phyloP scores from a whole-genome alignment of 2,113 vertebrate species.

The Pelobates fuscus region DNA sequence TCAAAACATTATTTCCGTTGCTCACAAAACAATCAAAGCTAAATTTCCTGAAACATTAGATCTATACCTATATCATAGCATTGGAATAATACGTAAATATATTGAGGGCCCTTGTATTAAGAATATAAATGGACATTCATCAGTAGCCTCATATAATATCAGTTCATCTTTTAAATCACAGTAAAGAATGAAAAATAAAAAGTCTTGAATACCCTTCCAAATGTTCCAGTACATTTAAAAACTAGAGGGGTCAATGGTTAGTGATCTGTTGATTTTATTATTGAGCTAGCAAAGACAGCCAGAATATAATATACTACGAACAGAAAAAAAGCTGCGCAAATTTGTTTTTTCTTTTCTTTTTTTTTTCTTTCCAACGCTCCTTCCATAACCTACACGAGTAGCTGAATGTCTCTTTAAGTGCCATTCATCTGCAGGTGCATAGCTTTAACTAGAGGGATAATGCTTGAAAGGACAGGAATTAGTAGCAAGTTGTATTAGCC shows the following conservation, averaged over 20 bases:
- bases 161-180: too few relatives aligned
- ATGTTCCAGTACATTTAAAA: background rate
- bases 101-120: too few relatives aligned
- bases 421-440: constrained; percentile 99
- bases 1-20: too few relatives aligned
- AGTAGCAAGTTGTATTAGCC: constrained; percentile 98
- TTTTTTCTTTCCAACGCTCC: constrained; percentile 76
- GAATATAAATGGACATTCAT: too few relatives aligned
- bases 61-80: too few relatives aligned
- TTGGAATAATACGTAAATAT: too few relatives aligned
- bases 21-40: too few relatives aligned
- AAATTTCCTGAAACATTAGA: too few relatives aligned
- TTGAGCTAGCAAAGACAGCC: background rate
- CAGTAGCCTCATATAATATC: too few relatives aligned
- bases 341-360: background rate
- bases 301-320: background rate
- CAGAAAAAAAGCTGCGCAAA: too few relatives aligned
- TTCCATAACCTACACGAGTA: constrained; percentile 84
- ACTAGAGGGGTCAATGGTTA: constrained; percentile 28
- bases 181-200: too few relatives aligned
- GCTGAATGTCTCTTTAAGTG: constrained; percentile 89
- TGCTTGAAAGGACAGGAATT: constrained; percentile 96
- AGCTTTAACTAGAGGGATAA: constrained; percentile 94
- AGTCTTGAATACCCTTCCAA: too few relatives aligned
- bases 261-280: constrained; percentile 3